Percentiles rank a stretch among this genome's conserved stretches.
These are phyloP conservation scores for Bombus huntii DNA, from an alignment of 1,140 invertebrate genomes.

Conservation along the genomic window DNA sequence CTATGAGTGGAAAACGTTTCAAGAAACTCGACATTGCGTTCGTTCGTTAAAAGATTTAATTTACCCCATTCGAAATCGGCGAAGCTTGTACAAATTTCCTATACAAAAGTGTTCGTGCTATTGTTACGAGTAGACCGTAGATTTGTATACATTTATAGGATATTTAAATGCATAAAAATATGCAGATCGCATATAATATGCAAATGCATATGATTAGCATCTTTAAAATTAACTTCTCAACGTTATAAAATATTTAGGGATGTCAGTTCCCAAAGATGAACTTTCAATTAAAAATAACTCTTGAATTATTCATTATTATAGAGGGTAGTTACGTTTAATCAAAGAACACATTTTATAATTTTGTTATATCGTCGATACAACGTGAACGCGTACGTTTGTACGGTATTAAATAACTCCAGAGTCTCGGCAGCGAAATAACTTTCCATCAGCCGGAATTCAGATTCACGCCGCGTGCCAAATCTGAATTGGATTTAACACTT, in stretches of 20 bases:
- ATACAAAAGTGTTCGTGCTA: too few relatives aligned
- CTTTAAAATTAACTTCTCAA: too few relatives aligned
- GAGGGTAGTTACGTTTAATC: not conserved
- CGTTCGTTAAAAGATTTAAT: not conserved
- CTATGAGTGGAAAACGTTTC: not conserved
- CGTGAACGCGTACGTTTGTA: not conserved
- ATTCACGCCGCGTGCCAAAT: conserved; percentile 59
- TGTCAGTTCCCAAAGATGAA: too few relatives aligned
- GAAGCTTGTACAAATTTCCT: too few relatives aligned
- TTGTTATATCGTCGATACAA: not conserved
- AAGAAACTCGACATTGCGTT: not conserved
- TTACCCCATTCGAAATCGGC: not conserved
- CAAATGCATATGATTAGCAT: too few relatives aligned
- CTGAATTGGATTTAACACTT: conserved; percentile 67
- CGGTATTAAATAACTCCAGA: not conserved
- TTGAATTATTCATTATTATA: not conserved
- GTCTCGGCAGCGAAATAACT: conserved; percentile 65
- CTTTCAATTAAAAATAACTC: too few relatives aligned
- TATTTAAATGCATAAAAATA: too few relatives aligned
- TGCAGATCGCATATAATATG: too few relatives aligned
- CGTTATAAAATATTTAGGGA: too few relatives aligned
- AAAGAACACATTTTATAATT: not conserved
- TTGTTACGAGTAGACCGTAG: not conserved
- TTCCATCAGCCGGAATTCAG: conserved; percentile 65
- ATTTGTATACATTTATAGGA: too few relatives aligned